These are phyloP conservation scores for Caiman crocodilus DNA, from an alignment of 2,797 vertebrate genomes.

Conservation along the genomic window DNA sequence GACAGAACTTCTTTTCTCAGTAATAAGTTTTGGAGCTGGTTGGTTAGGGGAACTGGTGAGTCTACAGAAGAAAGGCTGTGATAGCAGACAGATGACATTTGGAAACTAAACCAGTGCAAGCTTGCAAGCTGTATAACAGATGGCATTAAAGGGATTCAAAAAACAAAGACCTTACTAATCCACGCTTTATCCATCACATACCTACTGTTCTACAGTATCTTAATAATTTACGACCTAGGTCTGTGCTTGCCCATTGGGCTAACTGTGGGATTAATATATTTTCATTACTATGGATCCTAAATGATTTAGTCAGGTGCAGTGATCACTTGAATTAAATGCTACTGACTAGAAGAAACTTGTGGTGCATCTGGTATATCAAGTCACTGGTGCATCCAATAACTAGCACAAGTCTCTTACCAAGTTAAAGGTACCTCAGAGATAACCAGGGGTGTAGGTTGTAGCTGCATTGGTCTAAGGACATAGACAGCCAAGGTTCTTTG, in stretches of 20 bases:
- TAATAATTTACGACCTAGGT: not conserved
- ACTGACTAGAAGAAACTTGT: not conserved
- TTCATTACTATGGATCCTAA: not conserved
- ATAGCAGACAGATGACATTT: not conserved
- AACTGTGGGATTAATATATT: not conserved
- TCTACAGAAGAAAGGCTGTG: not conserved
- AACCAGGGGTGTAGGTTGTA: too few relatives aligned
- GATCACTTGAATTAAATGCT: fast-evolving
- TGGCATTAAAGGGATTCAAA: not conserved
- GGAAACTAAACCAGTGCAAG: not conserved
- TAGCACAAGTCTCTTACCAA: fast-evolving
- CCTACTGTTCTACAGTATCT: not conserved
- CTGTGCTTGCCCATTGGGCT: not conserved
- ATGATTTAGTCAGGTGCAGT: fast-evolving
- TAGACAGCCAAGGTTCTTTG: too few relatives aligned
- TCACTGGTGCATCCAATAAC: not conserved
- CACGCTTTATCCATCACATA: not conserved
- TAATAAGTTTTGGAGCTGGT: not conserved
- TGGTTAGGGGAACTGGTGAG: not conserved
- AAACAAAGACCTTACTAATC: not conserved
- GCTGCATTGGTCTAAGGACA: too few relatives aligned
- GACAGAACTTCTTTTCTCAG: not conserved
- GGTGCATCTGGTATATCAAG: not conserved
- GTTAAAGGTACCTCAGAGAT: not conserved
- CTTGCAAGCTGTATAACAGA: not conserved